Evolutionary conservation across 2,888 invertebrate species (phyloP), one percentile per base, ranked within the genome.

Genomic region (Heteropelma amictum): DNA sequence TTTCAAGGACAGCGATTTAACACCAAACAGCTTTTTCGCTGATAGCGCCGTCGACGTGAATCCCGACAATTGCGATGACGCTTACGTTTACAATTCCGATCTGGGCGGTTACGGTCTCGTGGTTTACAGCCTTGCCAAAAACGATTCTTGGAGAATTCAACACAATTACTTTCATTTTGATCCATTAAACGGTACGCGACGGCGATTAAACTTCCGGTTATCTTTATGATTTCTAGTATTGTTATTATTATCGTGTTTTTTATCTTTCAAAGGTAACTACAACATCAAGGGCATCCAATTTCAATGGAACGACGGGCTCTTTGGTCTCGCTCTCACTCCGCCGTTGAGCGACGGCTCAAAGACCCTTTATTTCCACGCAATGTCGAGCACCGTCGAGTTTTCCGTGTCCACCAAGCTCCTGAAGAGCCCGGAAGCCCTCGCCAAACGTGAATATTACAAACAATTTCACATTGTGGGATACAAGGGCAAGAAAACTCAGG

Each of bases 161-260:
- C 96, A 96, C 85, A 95, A 95, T 85, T 96, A 92, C 90, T 96
- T 96, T 93, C 93, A 95, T 88, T 95, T 96, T 80, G 96, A 96
- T 85, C 96, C 96, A 0, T 88, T 95, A 19, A 75, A 85, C 8
- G 86, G 88, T 87, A 77, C 80, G 38, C 10, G 6, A 14, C 4
- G 14, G 14, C 1, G 14, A 3, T n/a, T 38, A 28, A 5, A 28
- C 28, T 7, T 19, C 23, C n/a, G 49, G 21, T 30, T 64, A 23
- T 45, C 23, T 10, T 21, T n/a, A 45, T 19, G 10, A 53, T 58
- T 60, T n/a, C 19, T 10, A 17, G 10, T 17, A n/a, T 49, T 40
- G 14, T 4, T 35, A 7, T 35, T 30, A 53, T 40, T 28, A 5
- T n/a, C n/a, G n/a, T n/a, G n/a, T n/a, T n/a, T n/a, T n/a, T n/a